Evolutionary conservation across 1,140 invertebrate genomes (phyloP).

Genomic region (Aphelinus atriplicis): DNA sequence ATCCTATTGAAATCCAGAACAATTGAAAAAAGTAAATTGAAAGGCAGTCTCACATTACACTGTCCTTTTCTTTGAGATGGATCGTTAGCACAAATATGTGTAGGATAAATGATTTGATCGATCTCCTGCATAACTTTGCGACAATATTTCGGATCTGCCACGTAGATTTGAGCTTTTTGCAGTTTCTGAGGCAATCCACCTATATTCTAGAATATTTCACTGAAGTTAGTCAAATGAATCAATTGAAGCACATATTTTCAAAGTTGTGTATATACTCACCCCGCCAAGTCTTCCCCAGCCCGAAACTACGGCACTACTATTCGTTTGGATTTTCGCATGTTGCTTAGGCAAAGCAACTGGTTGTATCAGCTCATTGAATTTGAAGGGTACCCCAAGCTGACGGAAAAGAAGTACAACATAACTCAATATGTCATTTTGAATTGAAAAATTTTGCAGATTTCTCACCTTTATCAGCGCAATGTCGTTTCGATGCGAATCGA

Average conservation of each 20-base stretch:
- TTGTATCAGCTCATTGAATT: background rate
- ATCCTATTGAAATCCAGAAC: no score
- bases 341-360: slow-evolving; percentile 10
- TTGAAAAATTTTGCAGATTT: background rate
- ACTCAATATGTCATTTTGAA: no score
- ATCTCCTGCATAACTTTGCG: background rate
- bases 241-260: background rate
- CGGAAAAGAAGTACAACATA: no score
- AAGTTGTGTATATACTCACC: slow-evolving; percentile 6
- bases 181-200: background rate
- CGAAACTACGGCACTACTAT: slow-evolving; percentile 4
- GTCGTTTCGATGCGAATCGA: background rate
- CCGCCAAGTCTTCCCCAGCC: slow-evolving; percentile 20
- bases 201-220: background rate
- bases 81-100: slow-evolving; percentile 10
- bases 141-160: slow-evolving; percentile 12
- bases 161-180: slow-evolving; percentile 2
- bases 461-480: slow-evolving; percentile 8
- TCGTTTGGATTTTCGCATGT: background rate
- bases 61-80: slow-evolving; percentile 2
- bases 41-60: background rate
- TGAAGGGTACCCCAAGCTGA: background rate
- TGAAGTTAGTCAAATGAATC: background rate
- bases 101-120: background rate
- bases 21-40: no score